Evolutionary conservation across 2,113 vertebrate species (phyloP), one percentile per base, ranked within the genome.

Genomic region (Oxyruncus cristatus): DNA sequence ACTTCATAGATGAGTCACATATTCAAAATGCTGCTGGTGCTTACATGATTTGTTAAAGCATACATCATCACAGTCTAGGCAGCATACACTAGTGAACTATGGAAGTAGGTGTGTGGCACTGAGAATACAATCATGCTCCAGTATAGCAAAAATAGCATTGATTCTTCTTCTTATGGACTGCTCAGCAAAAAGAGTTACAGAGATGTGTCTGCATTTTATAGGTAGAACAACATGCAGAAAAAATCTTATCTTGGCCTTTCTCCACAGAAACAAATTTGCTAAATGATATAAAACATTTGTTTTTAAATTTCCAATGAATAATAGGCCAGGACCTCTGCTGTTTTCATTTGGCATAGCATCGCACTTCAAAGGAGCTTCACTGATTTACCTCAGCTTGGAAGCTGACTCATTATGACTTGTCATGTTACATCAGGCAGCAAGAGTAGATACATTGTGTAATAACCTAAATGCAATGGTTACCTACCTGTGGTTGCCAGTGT

Each of bases 401-500:
- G 79, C 79, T 85, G 88, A 93, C 65, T 96, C 85, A 96, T 84
- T 91, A 37, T 71, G 78, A 70, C 55, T 88, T 92, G 92, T 75
- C 46, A 6, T 46, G 33, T 67, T 78, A 66, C 74, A 87, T 92
- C 74, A 94, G 82, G 37, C 83, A 89, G 70, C 80, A 91, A 35
- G 81, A 89, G 76, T 14, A 78, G 85, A 44, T 72, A 24, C 11
- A 49, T 72, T 37, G 53, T 68, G 15, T 68, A 85, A 65, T 87
- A 89, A 73, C 41, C 33, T 44, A 56, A 84, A 70, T 88, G 56
- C 47, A 56, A 3, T 75, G 21, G 50, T 74, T 93, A 53, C 28
- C 78, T 70, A 42, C 55, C 44, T 59, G 35, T 71, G 35, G 55
- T 73, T 67, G 59, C 59, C 42, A 55, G 11, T 74, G 81, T 41